phyloP scores from a whole-genome alignment of 2,888 invertebrate species.

The Fabriciana adippe region DNA sequence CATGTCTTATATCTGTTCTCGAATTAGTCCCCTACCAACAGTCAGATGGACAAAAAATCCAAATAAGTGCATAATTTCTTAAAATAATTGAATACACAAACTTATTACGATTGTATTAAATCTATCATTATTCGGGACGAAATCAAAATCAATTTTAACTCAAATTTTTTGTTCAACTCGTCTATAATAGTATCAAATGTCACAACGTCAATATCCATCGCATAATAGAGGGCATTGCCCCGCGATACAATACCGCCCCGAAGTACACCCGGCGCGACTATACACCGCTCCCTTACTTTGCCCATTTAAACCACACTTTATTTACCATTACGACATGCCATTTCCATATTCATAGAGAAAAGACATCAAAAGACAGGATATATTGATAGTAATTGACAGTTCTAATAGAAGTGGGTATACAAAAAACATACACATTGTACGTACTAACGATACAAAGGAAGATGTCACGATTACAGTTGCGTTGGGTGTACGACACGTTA shows the following conservation, averaged over 20 bases:
- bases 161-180: neutral
- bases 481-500: conserved; percentile 47
- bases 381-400: neutral
- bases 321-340: conserved; percentile 3
- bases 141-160: neutral
- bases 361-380: neutral
- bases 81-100: too few species aligned
- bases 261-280: conserved; percentile 34
- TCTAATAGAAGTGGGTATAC: conserved; percentile 1
- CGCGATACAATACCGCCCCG: conserved; percentile 26
- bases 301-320: conserved; percentile 3
- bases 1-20: too few species aligned
- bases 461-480: conserved; percentile 40
- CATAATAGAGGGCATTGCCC: neutral
- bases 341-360: neutral
- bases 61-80: too few species aligned
- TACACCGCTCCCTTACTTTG: conserved; percentile 10
- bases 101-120: too few species aligned
- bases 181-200: neutral
- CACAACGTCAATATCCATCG: conserved; percentile 25
- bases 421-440: conserved; percentile 7
- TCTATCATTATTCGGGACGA: too few species aligned
- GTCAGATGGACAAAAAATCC: too few species aligned
- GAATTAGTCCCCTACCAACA: too few species aligned
- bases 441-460: conserved; percentile 7